Percentiles rank a stretch among this genome's conserved stretches.
These are phyloP conservation scores for Drosophila engyochracea DNA, from an alignment of 2,888 invertebrate genomes.

Conservation along the genomic window DNA sequence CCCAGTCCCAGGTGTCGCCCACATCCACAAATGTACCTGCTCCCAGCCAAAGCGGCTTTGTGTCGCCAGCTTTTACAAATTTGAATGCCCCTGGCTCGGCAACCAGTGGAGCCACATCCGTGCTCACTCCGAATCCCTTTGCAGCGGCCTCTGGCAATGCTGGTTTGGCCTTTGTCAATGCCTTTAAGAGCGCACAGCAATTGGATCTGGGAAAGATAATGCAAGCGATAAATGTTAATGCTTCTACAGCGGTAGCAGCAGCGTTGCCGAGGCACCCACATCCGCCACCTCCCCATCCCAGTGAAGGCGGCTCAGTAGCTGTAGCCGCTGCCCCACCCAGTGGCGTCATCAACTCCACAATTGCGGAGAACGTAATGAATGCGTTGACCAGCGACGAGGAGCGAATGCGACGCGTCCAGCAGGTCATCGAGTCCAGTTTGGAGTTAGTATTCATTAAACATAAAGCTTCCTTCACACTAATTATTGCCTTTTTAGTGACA, in stretches of 20 bases:
- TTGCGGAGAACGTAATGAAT: constrained; percentile 82
- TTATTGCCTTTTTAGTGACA: constrained; percentile 69
- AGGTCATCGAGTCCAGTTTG: constrained; percentile 83
- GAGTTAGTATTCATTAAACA: constrained; percentile 69
- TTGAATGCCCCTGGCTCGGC: constrained; percentile 47
- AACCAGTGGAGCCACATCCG: constrained; percentile 59
- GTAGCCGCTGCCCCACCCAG: constrained; percentile 47
- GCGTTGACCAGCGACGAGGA: constrained; percentile 81
- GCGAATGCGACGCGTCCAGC: constrained; percentile 82
- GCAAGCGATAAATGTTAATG: constrained; percentile 72
- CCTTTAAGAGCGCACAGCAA: constrained; percentile 76
- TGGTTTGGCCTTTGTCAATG: constrained; percentile 61
- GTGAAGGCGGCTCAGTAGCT: constrained; percentile 32
- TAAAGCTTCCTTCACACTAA: neutral
- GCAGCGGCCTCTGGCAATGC: constrained; percentile 54
- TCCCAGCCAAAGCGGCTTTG: constrained; percentile 74
- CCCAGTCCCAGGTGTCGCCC: constrained; percentile 66
- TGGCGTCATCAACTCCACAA: constrained; percentile 80
- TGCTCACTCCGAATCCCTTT: constrained; percentile 81
- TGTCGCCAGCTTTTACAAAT: constrained; percentile 76
- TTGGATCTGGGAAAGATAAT: constrained; percentile 79
- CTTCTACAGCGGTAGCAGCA: constrained; percentile 27
- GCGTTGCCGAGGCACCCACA: constrained; percentile 34
- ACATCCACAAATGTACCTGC: constrained; percentile 80
- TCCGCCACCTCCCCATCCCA: constrained; percentile 55